Conservation (phyloP, 2,888 invertebrate genomes). For the Anorthoa munda region DNA sequence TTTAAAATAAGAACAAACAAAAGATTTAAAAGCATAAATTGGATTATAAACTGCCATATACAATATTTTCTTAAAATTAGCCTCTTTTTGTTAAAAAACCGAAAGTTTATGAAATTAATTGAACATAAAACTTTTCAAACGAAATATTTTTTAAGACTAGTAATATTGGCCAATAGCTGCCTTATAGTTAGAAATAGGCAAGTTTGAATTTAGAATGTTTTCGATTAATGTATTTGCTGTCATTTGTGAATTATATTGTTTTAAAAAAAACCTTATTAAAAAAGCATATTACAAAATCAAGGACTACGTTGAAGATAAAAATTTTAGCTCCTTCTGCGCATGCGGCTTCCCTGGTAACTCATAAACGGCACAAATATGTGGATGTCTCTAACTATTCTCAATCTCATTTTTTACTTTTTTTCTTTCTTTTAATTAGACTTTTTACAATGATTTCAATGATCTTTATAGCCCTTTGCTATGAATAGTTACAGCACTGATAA, state of each 20-base stretch:
- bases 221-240: slow-evolving; percentile 10
- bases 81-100: slow-evolving; percentile 56
- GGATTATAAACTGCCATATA: slow-evolving; percentile 40
- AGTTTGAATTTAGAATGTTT: slow-evolving; percentile 35
- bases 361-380: no score
- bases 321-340: no score
- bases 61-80: slow-evolving; percentile 54
- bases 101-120: slow-evolving; percentile 18
- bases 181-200: slow-evolving; percentile 17
- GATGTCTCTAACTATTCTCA: no score
- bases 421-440: no score
- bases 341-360: no score
- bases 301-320: no score
- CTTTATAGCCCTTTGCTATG: no score
- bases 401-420: no score
- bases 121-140: background rate
- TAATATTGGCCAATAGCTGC: slow-evolving; percentile 37
- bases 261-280: no score
- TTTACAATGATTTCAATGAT: no score
- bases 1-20: slow-evolving; percentile 50
- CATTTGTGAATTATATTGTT: background rate
- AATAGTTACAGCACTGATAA: no score
- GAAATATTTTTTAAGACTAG: slow-evolving; percentile 17
- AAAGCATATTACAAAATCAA: no score
- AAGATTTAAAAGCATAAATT: slow-evolving; percentile 46